Evolutionary conservation across 1,140 invertebrate genomes (phyloP), one percentile per base, ranked within the genome.

Genomic region (Ceratosolen fusciceps): DNA sequence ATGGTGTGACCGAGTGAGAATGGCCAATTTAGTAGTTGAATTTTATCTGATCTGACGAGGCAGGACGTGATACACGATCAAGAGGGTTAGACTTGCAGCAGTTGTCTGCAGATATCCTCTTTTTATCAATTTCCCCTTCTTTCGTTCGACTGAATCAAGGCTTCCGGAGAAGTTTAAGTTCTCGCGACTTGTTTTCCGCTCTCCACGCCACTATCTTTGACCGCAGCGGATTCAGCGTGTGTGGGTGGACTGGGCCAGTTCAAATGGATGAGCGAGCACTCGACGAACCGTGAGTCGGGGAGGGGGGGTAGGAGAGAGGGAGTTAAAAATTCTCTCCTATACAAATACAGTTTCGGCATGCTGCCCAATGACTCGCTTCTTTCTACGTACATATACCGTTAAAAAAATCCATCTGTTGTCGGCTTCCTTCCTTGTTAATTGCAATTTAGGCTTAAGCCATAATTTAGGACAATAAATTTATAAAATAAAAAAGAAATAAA

Each of bases 191-290:
- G 43, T 3, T 37, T 37, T 52, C 47, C 12, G 14, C 31, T 71
- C 52, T 34, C 19, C 37, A 24, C 54, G n/a, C n/a, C n/a, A n/a
- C 62, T 76, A 76, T 68, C 62, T 52, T 24, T 31, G 21, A 68
- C 74, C 62, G 74, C 74, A 76, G 54, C 62, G 60, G 65, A 58
- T 58, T 71, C 16, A n/a, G n/a, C 29, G 37, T 37, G 60, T 37
- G 54, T 26, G 14, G 60, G 29, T 37, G 31, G 65, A 34, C 29
- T 19, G 10, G 9, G 26, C 10, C n/a, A 24, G 58, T 68, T 37
- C 62, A 62, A 62, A 39, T 58, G 47, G 62, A 37, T 52, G 54
- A 52, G 34, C 49, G 54, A 52, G 34, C 21, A 58, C 65, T 70
- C 49, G 52, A 68, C 65, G 34, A 77, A 26, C 49, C 75, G 75